Evolutionary conservation across 2,888 invertebrate genomes (phyloP).

Genomic region (Leptarthrus brevirostris): DNA sequence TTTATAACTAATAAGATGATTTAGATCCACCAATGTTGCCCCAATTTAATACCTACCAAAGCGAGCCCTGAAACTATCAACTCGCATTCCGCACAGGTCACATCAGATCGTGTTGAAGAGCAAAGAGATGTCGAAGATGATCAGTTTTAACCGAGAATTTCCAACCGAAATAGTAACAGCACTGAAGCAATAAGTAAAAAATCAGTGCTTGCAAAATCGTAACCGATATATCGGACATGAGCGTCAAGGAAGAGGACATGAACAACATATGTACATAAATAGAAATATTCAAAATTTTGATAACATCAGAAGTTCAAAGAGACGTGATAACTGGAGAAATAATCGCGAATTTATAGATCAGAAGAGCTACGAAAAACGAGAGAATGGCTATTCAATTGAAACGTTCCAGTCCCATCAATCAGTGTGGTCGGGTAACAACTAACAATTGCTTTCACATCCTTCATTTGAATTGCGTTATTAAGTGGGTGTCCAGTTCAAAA

Average conservation of each 20-base stretch:
- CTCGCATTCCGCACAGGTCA: too few relatives aligned
- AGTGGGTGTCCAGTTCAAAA: slow-evolving; percentile 90
- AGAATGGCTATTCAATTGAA: slow-evolving; percentile 69
- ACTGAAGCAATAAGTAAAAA: slow-evolving; percentile 56
- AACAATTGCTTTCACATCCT: slow-evolving; percentile 91
- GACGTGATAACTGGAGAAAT: slow-evolving; percentile 65
- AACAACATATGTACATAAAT: slow-evolving; percentile 57
- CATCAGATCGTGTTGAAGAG: too few relatives aligned
- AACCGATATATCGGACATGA: not conserved
- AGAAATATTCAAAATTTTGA: slow-evolving; percentile 61
- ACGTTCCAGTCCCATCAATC: slow-evolving; percentile 82
- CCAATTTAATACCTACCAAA: slow-evolving; percentile 53
- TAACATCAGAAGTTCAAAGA: slow-evolving; percentile 63
- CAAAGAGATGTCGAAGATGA: too few relatives aligned
- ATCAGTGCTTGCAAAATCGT: slow-evolving; percentile 12
- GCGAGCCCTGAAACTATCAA: slow-evolving; percentile 59
- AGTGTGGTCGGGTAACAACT: slow-evolving; percentile 84
- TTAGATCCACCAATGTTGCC: not conserved
- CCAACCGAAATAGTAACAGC: not conserved
- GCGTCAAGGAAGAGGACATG: not conserved
- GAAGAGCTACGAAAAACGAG: slow-evolving; percentile 1
- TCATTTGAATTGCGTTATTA: slow-evolving; percentile 89
- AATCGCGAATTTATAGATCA: slow-evolving; percentile 60
- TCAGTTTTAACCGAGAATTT: not conserved
- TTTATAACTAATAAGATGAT: not conserved